Evolutionary conservation across 2,888 invertebrate genomes (phyloP), one percentile per base, ranked within the genome.

Genomic region (Ophion ellenae): DNA sequence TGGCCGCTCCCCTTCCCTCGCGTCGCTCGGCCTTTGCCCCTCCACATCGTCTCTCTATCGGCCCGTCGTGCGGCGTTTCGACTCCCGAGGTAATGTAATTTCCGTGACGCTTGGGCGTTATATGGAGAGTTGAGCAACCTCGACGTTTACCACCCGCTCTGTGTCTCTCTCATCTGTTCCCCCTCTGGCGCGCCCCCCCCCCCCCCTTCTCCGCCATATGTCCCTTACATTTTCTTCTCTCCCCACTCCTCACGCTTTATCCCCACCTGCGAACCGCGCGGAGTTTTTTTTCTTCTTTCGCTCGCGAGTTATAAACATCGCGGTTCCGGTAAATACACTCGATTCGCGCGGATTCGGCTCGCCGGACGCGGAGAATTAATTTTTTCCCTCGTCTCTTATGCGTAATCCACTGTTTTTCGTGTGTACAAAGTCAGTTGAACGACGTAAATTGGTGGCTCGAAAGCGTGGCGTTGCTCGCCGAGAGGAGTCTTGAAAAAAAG

Each of bases 51-150:
- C 74, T 85, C 85, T 85, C 82, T 78, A 82, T 85, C 85, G 61
- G 81, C 64, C 57, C 86, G 80, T 83, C 78, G 79, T 83, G 76
- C 82, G 87, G 86, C 88, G 88, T 84, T 88, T 86, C 86, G 83
- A 75, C 88, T 89, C 81, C 57, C 84, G 88, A 91, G 91, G 91
- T 91, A 91, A 91, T 90, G 89, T 90, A 88, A 90, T 90, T 90
- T 89, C 87, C 87, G 75, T 89, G 89, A 88, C 89, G 89, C 87
- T 87, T 82, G 84, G 83, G 81, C 80, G 84, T 83, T 90, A 89
- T 89, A 90, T 88, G 90, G 90, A 90, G 90, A 91, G 91, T 91
- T 91, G 90, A 91, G 90, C 91, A 91, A 91, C 90, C 90, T 90
- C 90, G 85, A 81, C 86, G 85, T 86, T 85, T 88, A 87, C 74